Conservation (phyloP, 2,113 vertebrate genomes). For the Cariama cristata region DNA sequence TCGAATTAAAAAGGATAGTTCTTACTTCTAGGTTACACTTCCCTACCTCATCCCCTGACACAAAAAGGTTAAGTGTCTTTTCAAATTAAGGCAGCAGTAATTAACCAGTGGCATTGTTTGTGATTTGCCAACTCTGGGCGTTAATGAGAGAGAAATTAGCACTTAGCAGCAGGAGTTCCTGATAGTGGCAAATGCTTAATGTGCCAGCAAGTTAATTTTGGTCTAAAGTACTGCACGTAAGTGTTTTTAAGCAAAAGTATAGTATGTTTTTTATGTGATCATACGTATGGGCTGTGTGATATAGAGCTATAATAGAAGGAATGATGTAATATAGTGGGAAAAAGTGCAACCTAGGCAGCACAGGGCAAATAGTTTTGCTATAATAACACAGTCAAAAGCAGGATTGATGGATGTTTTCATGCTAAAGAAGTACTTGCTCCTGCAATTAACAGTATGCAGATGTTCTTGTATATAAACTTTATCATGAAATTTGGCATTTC, state of each 20-base stretch:
- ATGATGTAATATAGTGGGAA: neutral
- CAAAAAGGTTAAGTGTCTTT: conserved; percentile 69
- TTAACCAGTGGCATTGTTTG: conserved; percentile 70
- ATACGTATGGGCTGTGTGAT: neutral
- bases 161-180: conserved; percentile 69
- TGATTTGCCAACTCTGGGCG: conserved; percentile 61
- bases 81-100: conserved; percentile 72
- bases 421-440: neutral
- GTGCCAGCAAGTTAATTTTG: conserved; percentile 70
- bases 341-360: neutral
- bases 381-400: neutral
- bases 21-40: conserved; percentile 36
- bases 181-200: conserved; percentile 63
- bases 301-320: neutral
- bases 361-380: neutral
- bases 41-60: neutral
- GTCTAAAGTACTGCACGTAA: conserved; percentile 63
- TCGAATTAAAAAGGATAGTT: neutral
- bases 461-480: neutral
- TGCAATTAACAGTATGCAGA: neutral
- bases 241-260: conserved; percentile 30
- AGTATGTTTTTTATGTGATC: neutral
- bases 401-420: neutral
- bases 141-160: conserved; percentile 75
- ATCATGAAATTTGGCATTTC: neutral